Evolutionary conservation across 1,140 invertebrate genomes (phyloP), one percentile per base, ranked within the genome.

Genomic region (Xylocopa sonorina): DNA sequence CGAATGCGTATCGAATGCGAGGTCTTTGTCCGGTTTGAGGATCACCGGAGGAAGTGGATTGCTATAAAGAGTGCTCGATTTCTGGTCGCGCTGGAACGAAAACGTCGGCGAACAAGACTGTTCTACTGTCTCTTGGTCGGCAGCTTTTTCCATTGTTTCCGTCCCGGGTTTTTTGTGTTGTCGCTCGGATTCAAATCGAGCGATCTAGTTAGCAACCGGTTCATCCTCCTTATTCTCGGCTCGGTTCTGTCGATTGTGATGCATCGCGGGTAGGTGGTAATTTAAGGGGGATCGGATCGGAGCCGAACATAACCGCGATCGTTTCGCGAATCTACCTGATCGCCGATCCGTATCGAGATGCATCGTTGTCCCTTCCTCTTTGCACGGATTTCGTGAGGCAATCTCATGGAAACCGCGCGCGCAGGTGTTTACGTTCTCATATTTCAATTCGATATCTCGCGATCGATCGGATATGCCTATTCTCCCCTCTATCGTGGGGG

Each of bases 271-370:
- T 81, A 79, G 69, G 71, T 78, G 64, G 75, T 84, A 85, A 85
- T 85, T 85, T 68, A 85, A 72, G 75, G 64, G 72, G 66, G 71
- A 81, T 81, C 79, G 74, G 43, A 21, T 57, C 32, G 32, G 38
- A 5, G 7, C 9, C 51, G 21, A 74, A 48, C 55, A 68, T 84
- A 85, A 85, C 83, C 79, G 69, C 75, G 80, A 85, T 85, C 84
- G 66, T 69, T 72, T 78, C 79, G 79, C 82, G 84, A 43, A 85
- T 85, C 84, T 81, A 48, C 58, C 66, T 67, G 60, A 71, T 81
- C 83, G 75, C 16, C 71, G 83, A 85, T 85, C 84, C 84, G 82
- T 85, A 85, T 85, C 84, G 60, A 57, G 58, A n/a, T 57, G 55
- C 62, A 67, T 55, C 71, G 24, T 38, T n/a, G 80, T 60, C 16